Evolutionary conservation across 1,140 invertebrate genomes (phyloP).

Genomic region (Telenomus remus): DNA sequence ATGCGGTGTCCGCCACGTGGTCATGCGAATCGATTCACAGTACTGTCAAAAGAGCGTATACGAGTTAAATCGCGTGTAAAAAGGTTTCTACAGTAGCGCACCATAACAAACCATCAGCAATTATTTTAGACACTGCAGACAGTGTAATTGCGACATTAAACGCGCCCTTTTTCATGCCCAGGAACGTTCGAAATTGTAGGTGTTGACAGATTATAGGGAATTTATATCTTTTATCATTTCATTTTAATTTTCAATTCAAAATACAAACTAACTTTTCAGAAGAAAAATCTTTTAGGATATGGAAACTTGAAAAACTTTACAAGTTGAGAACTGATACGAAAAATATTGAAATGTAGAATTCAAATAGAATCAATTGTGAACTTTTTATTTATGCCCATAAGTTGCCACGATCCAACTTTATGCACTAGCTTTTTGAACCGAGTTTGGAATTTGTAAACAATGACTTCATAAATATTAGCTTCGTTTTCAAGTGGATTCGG

Average conservation of each 20-base stretch:
- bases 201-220: too few species aligned
- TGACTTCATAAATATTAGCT: background rate
- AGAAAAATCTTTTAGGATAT: too few species aligned
- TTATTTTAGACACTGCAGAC: too few species aligned
- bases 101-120: background rate
- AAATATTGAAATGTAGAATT: background rate
- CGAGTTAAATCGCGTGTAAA: background rate
- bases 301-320: background rate
- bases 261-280: too few species aligned
- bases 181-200: too few species aligned
- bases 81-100: background rate
- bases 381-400: background rate
- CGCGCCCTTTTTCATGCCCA: too few species aligned
- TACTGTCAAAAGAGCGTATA: background rate
- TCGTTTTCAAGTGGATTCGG: background rate
- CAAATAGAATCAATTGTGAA: background rate
- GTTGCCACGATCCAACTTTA: background rate
- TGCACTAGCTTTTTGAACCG: background rate
- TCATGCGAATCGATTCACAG: background rate
- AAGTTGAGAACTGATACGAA: background rate
- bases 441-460: background rate
- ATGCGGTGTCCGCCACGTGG: background rate
- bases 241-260: constrained; percentile 35
- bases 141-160: too few species aligned
- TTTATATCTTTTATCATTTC: too few species aligned